Evolutionary conservation across 92 coral and sea anemone species (phyloP).

Genomic region (Desmophyllum pertusum): DNA sequence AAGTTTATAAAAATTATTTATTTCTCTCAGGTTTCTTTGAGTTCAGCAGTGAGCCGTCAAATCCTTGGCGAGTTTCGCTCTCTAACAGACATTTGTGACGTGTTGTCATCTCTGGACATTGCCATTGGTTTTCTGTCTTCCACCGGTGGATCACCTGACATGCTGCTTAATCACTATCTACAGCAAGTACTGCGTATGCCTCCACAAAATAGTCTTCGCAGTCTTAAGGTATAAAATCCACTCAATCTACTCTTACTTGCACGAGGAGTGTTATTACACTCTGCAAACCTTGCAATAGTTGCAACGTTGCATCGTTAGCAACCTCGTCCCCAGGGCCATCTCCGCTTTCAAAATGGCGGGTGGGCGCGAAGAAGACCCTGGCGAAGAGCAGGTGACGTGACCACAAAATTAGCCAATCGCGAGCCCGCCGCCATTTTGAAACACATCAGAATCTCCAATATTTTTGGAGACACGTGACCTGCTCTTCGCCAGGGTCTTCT

Average conservation of each 20-base stretch:
- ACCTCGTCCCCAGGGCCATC: no score
- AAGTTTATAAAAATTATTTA: not conserved
- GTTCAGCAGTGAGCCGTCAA: slow-evolving; percentile 51
- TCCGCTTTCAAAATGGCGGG: no score
- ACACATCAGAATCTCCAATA: no score
- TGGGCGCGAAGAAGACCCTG: no score
- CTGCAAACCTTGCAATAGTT: no score
- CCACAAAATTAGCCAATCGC: no score
- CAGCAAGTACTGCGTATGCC: slow-evolving; percentile 67
- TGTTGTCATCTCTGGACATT: slow-evolving; percentile 72
- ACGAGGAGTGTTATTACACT: not conserved
- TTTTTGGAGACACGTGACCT: no score
- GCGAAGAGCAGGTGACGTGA: no score
- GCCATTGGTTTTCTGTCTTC: slow-evolving; percentile 86
- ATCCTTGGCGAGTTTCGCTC: slow-evolving; percentile 62
- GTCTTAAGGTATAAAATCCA: slow-evolving; percentile 56
- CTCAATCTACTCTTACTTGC: not conserved
- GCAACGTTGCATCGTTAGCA: no score
- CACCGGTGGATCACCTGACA: slow-evolving; percentile 73
- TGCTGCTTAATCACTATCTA: slow-evolving; percentile 72
- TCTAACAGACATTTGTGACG: slow-evolving; percentile 81
- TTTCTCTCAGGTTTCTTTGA: slow-evolving; percentile 49
- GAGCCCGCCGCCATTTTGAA: no score
- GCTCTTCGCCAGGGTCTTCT: no score
- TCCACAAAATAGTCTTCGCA: slow-evolving; percentile 65